These are phyloP conservation scores for Psylliodes chrysocephalus DNA, from an alignment of 2,888 invertebrate species.

Conservation along the genomic window DNA sequence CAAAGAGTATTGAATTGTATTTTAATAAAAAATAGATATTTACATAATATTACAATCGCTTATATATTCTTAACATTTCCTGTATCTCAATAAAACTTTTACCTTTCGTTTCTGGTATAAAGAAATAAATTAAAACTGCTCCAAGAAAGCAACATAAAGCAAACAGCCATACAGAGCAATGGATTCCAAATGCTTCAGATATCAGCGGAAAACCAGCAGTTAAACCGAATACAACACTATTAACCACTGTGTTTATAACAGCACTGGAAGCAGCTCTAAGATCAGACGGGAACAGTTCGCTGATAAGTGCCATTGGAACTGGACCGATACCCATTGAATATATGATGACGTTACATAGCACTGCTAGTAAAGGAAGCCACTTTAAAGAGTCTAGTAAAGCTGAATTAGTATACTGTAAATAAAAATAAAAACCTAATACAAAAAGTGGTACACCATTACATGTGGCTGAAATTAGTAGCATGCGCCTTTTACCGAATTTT, in stretches of 20 bases:
- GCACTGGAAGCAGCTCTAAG: slow-evolving; percentile 14
- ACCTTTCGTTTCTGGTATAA: slow-evolving; percentile 33
- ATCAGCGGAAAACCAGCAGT: slow-evolving; percentile 13
- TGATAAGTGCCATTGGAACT: slow-evolving; percentile 13
- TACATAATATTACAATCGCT: not conserved
- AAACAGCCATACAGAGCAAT: slow-evolving; percentile 29
- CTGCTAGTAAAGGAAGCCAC: slow-evolving; percentile 3
- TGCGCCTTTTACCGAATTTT: slow-evolving; percentile 74
- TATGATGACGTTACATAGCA: slow-evolving; percentile 2
- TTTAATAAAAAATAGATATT: not conserved
- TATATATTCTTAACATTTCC: slow-evolving; percentile 19
- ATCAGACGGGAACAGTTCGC: slow-evolving; percentile 22
- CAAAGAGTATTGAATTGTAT: too few relatives aligned
- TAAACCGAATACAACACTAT: not conserved
- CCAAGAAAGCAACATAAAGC: slow-evolving; percentile 17
- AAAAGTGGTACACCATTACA: slow-evolving; percentile 74
- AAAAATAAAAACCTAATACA: too few relatives aligned
- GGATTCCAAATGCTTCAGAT: slow-evolving; percentile 6
- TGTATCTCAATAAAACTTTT: slow-evolving; percentile 28
- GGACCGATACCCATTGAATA: slow-evolving; percentile 26
- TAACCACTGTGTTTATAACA: slow-evolving; percentile 10
- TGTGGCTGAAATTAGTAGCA: slow-evolving; percentile 75
- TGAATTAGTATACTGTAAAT: too few relatives aligned
- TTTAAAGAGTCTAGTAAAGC: not conserved
- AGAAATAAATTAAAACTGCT: slow-evolving; percentile 21